These are phyloP conservation scores for Siniperca knerii DNA, from an alignment of 2,113 vertebrate genomes.

Conservation along the genomic window DNA sequence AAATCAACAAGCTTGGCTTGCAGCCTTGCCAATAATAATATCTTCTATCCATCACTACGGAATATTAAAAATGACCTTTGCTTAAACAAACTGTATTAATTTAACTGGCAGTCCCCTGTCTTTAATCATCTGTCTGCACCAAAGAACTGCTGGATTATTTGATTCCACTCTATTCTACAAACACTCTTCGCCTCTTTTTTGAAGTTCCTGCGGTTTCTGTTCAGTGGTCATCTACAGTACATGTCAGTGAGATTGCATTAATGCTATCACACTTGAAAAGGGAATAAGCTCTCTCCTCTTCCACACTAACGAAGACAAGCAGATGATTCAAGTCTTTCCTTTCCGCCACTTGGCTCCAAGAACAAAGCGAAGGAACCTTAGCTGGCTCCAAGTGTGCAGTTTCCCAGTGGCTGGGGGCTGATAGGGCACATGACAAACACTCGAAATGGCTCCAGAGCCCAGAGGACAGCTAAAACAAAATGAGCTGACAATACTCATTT, in stretches of 20 bases:
- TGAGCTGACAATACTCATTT: constrained; percentile 73
- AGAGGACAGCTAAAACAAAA: constrained; percentile 71
- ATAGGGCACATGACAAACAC: constrained; percentile 67
- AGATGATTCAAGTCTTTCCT: constrained; percentile 57
- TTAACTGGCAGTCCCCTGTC: constrained; percentile 28
- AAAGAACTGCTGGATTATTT: constrained; percentile 38
- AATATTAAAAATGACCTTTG: constrained; percentile 54
- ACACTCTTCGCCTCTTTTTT: constrained; percentile 29
- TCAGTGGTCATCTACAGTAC: constrained; percentile 52
- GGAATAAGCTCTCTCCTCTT: constrained; percentile 27
- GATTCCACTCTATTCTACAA: constrained; percentile 49
- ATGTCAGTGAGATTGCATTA: constrained; percentile 18
- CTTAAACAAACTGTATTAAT: constrained; percentile 62
- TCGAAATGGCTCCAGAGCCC: constrained; percentile 59
- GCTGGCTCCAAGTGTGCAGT: constrained; percentile 47
- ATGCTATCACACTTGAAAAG: constrained; percentile 37
- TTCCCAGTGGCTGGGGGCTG: constrained; percentile 46
- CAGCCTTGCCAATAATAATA: constrained; percentile 63
- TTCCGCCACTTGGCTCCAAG: constrained; percentile 63
- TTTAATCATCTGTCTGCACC: constrained; percentile 53
- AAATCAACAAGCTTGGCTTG: constrained; percentile 53
- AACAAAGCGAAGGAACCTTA: constrained; percentile 76
- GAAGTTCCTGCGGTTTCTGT: constrained; percentile 28
- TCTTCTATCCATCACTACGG: constrained; percentile 50
- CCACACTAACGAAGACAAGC: constrained; percentile 63